These are phyloP conservation scores for Flexamia atlantica DNA, from an alignment of 2,888 invertebrate genomes.

Conservation along the genomic window DNA sequence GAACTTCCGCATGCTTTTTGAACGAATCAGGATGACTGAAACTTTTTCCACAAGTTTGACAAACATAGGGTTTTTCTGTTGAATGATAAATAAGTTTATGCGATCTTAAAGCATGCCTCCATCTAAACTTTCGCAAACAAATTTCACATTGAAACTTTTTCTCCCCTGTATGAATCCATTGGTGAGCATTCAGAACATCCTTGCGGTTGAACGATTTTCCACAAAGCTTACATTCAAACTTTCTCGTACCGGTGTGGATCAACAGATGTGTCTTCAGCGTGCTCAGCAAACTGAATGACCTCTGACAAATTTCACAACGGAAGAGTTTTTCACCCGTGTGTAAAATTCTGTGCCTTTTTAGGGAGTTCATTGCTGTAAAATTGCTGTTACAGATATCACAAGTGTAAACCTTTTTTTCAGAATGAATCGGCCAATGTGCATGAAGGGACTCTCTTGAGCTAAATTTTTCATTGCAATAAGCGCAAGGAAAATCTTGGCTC, in stretches of 20 bases:
- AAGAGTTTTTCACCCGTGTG: constrained; percentile 54
- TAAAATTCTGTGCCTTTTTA: constrained; percentile 46
- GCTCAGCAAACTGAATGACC: constrained; percentile 34
- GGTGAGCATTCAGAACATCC: constrained; percentile 44
- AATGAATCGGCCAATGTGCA: constrained; percentile 17
- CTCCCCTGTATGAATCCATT: constrained; percentile 54
- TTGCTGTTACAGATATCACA: constrained; percentile 58
- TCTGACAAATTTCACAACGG: constrained; percentile 59
- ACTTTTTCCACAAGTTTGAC: constrained; percentile 24
- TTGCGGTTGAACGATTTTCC: constrained; percentile 11
- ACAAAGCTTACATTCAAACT: constrained; percentile 38
- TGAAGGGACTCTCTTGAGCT: constrained; percentile 11
- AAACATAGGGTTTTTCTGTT: constrained; percentile 8
- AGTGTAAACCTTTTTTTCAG: constrained; percentile 42
- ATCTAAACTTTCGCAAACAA: constrained; percentile 5
- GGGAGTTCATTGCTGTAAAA: background rate
- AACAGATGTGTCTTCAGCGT: constrained; percentile 40
- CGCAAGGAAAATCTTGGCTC: constrained; percentile 10
- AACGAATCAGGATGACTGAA: constrained; percentile 50
- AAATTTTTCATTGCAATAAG: constrained; percentile 25
- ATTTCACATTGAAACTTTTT: constrained; percentile 43
- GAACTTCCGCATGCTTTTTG: constrained; percentile 42
- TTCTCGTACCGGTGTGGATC: constrained; percentile 20
- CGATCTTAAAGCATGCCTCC: constrained; percentile 48
- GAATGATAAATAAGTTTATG: constrained; percentile 50